phyloP scores from a whole-genome alignment of 2,888 invertebrate genomes.

The Cephus runcator region DNA sequence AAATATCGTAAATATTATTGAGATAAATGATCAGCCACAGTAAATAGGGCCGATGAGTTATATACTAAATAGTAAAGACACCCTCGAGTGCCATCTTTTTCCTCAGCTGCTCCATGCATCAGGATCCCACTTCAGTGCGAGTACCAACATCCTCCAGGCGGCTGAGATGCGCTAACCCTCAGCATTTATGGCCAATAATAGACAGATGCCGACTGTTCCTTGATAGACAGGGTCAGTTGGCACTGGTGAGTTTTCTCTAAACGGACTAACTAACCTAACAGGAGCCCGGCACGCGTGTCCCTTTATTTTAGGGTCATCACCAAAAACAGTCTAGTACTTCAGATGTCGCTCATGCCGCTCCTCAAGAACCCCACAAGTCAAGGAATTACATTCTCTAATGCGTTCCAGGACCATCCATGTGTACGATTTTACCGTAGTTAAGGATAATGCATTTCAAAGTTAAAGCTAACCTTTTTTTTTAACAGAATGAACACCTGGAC shows the following conservation, averaged over 20 bases:
- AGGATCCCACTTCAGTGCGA: constrained; percentile 16
- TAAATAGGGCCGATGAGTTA: background rate
- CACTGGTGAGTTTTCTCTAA: constrained; percentile 21
- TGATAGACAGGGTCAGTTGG: constrained; percentile 46
- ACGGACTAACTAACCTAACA: constrained; percentile 25
- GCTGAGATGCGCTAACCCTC: constrained; percentile 17
- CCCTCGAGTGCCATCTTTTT: constrained; percentile 4
- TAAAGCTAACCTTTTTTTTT: background rate
- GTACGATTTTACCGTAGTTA: background rate
- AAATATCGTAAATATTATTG: background rate
- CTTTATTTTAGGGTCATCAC: constrained; percentile 29
- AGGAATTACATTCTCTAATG: background rate
- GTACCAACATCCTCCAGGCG: constrained; percentile 25
- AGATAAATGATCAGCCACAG: background rate
- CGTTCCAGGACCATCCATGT: background rate
- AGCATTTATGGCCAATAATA: constrained; percentile 35
- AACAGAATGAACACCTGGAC: background rate
- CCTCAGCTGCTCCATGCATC: constrained; percentile 20
- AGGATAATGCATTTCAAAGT: background rate
- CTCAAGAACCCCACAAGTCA: background rate
- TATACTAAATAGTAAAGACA: background rate
- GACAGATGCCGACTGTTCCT: constrained; percentile 36
- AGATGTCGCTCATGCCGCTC: background rate
- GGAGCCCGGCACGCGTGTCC: constrained; percentile 20
- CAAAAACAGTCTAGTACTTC: background rate